phyloP scores from a whole-genome alignment of 2,113 vertebrate species.

The Vireo altiloquus region DNA sequence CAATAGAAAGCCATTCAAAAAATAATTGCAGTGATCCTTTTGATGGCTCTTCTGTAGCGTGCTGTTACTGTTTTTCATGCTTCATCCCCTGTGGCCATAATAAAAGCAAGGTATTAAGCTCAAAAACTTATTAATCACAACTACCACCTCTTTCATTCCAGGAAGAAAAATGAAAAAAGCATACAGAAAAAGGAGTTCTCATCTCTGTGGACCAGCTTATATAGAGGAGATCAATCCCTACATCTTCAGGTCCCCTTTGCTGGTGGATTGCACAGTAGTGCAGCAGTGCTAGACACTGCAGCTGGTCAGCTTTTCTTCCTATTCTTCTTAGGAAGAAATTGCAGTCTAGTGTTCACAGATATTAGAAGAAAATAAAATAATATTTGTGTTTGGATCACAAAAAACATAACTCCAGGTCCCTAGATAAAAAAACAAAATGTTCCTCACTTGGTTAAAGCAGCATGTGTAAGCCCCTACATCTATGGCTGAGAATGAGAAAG shows the following conservation, averaged over 20 bases:
- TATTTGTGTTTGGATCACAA: not conserved
- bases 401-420: not conserved
- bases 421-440: not conserved
- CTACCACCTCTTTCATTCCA: not conserved
- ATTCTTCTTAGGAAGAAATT: not conserved
- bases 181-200: not conserved
- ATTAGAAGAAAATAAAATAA: not conserved
- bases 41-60: not conserved
- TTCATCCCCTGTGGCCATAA: not conserved
- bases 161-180: not conserved
- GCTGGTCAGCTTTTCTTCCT: not conserved
- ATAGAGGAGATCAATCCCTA: not conserved
- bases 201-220: not conserved
- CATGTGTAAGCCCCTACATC: not conserved
- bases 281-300: not conserved
- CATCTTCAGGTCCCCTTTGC: not conserved
- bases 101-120: constrained; percentile 4
- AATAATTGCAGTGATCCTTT: not conserved
- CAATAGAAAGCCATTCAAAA: not conserved
- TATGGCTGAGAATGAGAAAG: not conserved
- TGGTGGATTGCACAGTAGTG: not conserved
- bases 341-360: not conserved
- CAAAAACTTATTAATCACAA: not conserved
- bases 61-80: not conserved
- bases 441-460: not conserved